Evolutionary conservation across 2,797 vertebrate species (phyloP), one percentile per base, ranked within the genome.

Genomic region (Lepus townsendii): DNA sequence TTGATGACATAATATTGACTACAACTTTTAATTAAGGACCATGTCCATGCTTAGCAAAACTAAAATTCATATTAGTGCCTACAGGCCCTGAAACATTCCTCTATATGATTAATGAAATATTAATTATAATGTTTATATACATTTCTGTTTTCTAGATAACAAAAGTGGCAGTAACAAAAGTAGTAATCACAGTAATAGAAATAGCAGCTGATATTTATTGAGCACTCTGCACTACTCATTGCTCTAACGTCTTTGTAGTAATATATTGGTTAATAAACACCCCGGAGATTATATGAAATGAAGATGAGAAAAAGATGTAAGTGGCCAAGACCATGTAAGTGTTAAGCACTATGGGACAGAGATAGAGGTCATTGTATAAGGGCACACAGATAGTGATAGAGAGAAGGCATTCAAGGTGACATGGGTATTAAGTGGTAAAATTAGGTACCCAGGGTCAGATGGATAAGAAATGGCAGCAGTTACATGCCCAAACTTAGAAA

Each of bases 211-310:
- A 62, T 30, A 73, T 88, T 87, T 57, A 27, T 88, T 11, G 10
- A 82, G 11, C 1, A 20, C 57, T 71, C 35, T 1, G 11, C 42
- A 0, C 14, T 69, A 50, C 17, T 57, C 11, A 73, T 42, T 66
- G 65, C 83, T 86, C 57, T 73, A 95, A 76, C 52, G 26, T n/a
- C 54, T 79, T 91, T 89, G 24, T 30, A 27, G 72, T 63, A 32
- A 57, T 68, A 32, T 32, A 3, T 66, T 73, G 52, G 22, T 12
- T 92, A 73, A 73, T 19, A 77, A 13, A 91, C 82, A 13, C 10
- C 6, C 27, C 27, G 62, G 27, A 79, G 38, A 17, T 9, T 66
- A 19, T 75, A 30, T 65, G 32, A 66, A 26, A 19, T 22, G 72
- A 32, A 77, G 42, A 57, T 65, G 16, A 75, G 42, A 80, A 93